Conservation (phyloP, 1,140 invertebrate species). For the Theocolax elegans region DNA sequence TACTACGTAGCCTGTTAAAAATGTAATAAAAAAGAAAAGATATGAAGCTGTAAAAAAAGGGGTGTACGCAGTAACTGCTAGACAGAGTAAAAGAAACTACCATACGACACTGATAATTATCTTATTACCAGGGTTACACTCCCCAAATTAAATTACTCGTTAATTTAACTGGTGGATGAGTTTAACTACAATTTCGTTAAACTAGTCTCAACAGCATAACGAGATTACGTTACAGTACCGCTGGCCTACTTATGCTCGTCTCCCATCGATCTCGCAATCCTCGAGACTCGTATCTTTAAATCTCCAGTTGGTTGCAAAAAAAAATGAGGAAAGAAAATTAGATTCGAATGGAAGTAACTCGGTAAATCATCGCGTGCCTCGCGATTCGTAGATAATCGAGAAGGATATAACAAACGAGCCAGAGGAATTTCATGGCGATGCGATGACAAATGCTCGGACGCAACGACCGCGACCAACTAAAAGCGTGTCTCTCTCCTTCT, state of each 20-base stretch:
- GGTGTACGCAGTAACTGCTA: no score
- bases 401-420: neutral
- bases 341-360: no score
- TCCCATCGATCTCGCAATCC: constrained; percentile 19
- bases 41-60: no score
- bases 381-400: constrained; percentile 1
- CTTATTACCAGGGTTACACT: constrained; percentile 21
- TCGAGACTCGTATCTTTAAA: neutral
- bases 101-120: neutral
- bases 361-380: neutral
- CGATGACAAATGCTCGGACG: constrained; percentile 23
- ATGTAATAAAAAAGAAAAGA: no score
- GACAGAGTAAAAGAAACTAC: neutral
- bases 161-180: constrained; percentile 29
- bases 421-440: constrained; percentile 1
- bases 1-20: no score
- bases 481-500: neutral
- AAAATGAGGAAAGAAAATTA: no score
- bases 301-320: neutral
- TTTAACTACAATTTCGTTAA: constrained; percentile 36
- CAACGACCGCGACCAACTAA: neutral
- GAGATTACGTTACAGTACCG: constrained; percentile 28
- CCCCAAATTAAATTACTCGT: constrained; percentile 31
- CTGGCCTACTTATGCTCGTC: constrained; percentile 28
- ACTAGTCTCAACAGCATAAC: constrained; percentile 35